phyloP scores from a whole-genome alignment of 1,140 invertebrate genomes.

The Heliconius hermathena region DNA sequence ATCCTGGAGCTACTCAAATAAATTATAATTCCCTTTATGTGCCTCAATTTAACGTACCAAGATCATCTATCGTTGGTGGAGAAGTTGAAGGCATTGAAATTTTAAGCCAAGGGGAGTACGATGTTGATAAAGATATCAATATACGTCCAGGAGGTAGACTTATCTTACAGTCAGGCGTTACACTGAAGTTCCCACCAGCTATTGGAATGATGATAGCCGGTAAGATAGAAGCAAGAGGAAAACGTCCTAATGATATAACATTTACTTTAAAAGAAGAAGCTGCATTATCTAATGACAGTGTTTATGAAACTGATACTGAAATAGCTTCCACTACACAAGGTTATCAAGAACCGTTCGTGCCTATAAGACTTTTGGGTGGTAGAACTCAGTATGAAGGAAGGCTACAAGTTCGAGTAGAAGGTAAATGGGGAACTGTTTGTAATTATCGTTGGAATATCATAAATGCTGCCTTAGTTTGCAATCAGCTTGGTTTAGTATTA shows the following conservation, averaged over 20 bases:
- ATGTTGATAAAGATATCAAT: slow-evolving; percentile 94
- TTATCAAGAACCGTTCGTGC: slow-evolving; percentile 82
- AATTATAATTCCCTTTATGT: slow-evolving; percentile 88
- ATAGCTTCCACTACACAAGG: slow-evolving; percentile 82
- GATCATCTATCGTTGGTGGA: slow-evolving; percentile 89
- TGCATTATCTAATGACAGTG: slow-evolving; percentile 84
- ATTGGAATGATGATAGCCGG: slow-evolving; percentile 99
- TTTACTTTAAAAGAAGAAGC: slow-evolving; percentile 90
- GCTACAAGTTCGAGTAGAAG: slow-evolving; percentile 90
- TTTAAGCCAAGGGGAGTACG: slow-evolving; percentile 90
- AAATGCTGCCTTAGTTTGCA: slow-evolving; percentile 96
- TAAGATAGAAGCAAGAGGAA: slow-evolving; percentile 91
- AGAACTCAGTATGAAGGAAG: slow-evolving; percentile 89
- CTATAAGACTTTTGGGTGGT: slow-evolving; percentile 90
- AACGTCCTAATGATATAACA: slow-evolving; percentile 88
- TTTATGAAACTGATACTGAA: slow-evolving; percentile 82
- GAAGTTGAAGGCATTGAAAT: slow-evolving; percentile 94
- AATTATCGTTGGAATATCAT: slow-evolving; percentile 97
- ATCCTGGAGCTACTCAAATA: slow-evolving; percentile 90
- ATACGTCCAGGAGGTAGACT: slow-evolving; percentile 93
- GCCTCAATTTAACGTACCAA: slow-evolving; percentile 87
- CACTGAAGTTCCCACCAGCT: slow-evolving; percentile 92
- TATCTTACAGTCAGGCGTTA: slow-evolving; percentile 92
- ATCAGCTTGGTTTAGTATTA: slow-evolving; percentile 95
- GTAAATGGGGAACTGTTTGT: slow-evolving; percentile 98